Evolutionary conservation across 2,888 invertebrate species (phyloP).

Genomic region (Leptogaster cylindrica): DNA sequence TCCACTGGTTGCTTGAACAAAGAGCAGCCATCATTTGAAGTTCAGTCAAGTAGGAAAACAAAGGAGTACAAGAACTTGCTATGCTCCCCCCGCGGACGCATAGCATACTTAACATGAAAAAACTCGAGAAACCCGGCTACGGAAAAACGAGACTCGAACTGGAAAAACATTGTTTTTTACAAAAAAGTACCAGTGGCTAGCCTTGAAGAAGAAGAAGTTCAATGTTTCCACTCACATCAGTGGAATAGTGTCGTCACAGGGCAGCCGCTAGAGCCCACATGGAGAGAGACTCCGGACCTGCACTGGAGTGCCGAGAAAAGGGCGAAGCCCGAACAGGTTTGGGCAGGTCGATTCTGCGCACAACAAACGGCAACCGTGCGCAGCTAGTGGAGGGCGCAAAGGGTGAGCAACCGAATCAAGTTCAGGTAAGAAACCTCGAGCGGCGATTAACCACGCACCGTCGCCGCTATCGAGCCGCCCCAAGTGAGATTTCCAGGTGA

Average conservation of each 20-base stretch:
- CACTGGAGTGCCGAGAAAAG: conserved; percentile 2
- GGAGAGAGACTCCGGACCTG: conserved; percentile 6
- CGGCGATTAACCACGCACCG: conserved; percentile 6
- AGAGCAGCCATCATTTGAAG: conserved; percentile 23
- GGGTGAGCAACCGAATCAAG: conserved; percentile 28
- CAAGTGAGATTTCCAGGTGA: conserved; percentile 12
- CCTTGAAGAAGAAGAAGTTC: conserved; percentile 38
- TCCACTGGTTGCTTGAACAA: background rate
- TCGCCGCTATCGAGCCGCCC: background rate
- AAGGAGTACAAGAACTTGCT: conserved; percentile 34
- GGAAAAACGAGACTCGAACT: conserved; percentile 2
- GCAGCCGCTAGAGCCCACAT: conserved; percentile 21
- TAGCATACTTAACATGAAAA: background rate
- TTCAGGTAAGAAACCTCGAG: background rate
- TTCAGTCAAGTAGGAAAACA: conserved; percentile 37
- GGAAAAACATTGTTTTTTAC: conserved; percentile 1
- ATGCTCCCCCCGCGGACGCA: background rate
- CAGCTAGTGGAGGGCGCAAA: conserved; percentile 10
- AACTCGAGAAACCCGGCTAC: background rate
- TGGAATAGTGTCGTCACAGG: conserved; percentile 29
- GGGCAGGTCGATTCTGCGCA: conserved; percentile 27
- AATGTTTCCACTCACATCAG: conserved; percentile 21
- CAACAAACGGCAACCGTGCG: background rate
- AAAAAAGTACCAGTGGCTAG: conserved; percentile 37
- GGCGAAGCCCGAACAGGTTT: conserved; percentile 27